Conservation (phyloP, 2,888 invertebrate species). For the Tetranychus truncatus region DNA sequence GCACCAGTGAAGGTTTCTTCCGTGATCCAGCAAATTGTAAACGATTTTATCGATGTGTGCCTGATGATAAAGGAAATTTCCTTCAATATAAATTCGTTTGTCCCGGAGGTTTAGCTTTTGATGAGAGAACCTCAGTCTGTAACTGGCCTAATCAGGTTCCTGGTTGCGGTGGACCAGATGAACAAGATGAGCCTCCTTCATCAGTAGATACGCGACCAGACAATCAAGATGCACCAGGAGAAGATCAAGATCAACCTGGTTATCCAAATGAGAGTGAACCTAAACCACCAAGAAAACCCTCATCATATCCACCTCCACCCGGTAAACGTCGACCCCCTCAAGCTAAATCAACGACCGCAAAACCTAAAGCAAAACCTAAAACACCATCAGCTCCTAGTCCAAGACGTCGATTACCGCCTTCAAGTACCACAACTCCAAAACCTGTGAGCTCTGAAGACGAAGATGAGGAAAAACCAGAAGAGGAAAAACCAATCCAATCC, state of each 20-base stretch:
- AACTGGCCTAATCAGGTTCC: slow-evolving; percentile 57
- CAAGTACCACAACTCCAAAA: neutral
- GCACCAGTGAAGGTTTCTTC: slow-evolving; percentile 26
- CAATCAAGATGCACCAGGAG: neutral
- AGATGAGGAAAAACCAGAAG: neutral
- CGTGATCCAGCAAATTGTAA: slow-evolving; percentile 26
- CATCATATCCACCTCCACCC: neutral
- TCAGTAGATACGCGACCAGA: neutral
- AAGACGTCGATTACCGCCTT: neutral
- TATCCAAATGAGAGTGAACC: neutral
- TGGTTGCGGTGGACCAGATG: slow-evolving; percentile 41
- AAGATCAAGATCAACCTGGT: neutral
- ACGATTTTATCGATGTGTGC: slow-evolving; percentile 27
- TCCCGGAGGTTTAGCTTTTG: slow-evolving; percentile 55
- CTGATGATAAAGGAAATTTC: slow-evolving; percentile 11
- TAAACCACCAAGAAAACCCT: neutral
- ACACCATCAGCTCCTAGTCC: neutral
- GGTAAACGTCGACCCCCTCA: neutral
- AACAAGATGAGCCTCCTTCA: neutral
- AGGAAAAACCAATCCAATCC: neutral
- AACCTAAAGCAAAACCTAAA: neutral
- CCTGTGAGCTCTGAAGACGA: neutral
- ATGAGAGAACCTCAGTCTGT: slow-evolving; percentile 39
- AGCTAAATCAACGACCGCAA: neutral
- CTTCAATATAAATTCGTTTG: slow-evolving; percentile 40